phyloP scores from a whole-genome alignment of 2,113 vertebrate species.

The Himantopus leucocephalus region DNA sequence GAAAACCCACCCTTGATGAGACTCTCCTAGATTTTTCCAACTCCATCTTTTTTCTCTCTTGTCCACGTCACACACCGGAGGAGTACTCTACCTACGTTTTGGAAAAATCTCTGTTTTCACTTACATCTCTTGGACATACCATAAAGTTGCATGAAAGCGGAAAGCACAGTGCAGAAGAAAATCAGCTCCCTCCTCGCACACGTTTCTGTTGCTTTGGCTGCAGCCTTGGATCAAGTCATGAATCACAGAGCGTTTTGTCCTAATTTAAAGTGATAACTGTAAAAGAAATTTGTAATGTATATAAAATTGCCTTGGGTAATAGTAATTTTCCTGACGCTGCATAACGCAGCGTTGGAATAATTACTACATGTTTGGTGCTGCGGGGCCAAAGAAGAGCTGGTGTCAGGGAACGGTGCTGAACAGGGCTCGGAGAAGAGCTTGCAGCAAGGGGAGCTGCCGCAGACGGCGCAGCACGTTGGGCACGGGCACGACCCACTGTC shows the following conservation, averaged over 20 bases:
- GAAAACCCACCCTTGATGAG: not conserved
- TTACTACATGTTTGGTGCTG: not conserved
- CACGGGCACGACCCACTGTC: rapidly evolving
- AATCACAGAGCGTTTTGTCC: not conserved
- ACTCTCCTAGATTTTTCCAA: not conserved
- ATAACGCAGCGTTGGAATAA: not conserved
- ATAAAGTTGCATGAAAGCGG: not conserved
- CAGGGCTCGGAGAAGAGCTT: not conserved
- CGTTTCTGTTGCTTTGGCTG: not conserved
- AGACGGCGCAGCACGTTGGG: not conserved
- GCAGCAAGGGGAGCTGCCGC: not conserved
- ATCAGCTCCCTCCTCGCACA: not conserved
- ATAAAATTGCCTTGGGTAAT: constrained; percentile 4
- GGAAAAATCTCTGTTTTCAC: not conserved
- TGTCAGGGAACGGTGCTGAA: not conserved
- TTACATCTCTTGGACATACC: rapidly evolving
- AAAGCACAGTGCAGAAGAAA: not conserved
- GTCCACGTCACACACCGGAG: not conserved
- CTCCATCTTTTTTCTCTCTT: not conserved
- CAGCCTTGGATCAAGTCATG: not conserved
- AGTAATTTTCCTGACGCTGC: not conserved
- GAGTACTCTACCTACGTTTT: not conserved
- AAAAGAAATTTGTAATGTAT: constrained; percentile 15
- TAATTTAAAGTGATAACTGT: constrained; percentile 14
- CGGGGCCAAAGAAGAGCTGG: not conserved